Evolutionary conservation across 1,140 invertebrate species (phyloP).

Genomic region (Diachasma alloeum): DNA sequence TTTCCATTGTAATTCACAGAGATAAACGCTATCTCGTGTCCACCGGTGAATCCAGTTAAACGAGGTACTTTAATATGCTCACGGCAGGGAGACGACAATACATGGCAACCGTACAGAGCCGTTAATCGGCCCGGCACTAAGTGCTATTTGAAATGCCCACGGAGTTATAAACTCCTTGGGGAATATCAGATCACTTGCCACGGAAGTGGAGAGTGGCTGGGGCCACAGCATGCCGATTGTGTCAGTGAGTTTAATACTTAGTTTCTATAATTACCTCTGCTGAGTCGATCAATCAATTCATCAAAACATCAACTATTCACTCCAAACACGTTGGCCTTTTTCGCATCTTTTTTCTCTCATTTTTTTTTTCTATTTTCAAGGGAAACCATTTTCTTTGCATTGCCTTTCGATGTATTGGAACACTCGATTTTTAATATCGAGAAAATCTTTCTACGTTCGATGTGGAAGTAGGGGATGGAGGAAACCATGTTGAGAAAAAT

Average conservation of each 20-base stretch:
- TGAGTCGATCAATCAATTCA: too few relatives aligned
- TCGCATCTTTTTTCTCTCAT: too few relatives aligned
- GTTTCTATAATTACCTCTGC: background rate
- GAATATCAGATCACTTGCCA: conserved; percentile 61
- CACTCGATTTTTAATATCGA: too few relatives aligned
- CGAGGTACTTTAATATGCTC: conserved; percentile 60
- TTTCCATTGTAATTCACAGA: conserved; percentile 33
- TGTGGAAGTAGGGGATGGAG: too few relatives aligned
- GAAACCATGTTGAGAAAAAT: too few relatives aligned
- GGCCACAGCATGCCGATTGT: conserved; percentile 60
- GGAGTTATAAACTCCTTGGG: conserved; percentile 58
- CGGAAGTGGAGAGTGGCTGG: conserved; percentile 58
- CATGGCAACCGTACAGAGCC: conserved; percentile 44
- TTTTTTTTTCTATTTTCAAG: too few relatives aligned
- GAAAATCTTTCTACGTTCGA: too few relatives aligned
- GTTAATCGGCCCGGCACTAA: conserved; percentile 60
- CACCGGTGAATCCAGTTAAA: conserved; percentile 53
- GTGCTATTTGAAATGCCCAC: conserved; percentile 61
- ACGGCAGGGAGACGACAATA: conserved; percentile 39
- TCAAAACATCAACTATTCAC: too few relatives aligned
- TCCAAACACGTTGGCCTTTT: too few relatives aligned
- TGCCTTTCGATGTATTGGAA: too few relatives aligned
- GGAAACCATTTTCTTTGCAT: too few relatives aligned
- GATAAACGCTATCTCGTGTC: conserved; percentile 48
- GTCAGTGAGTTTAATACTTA: conserved; percentile 51